Base-by-base conservation (phyloP, 2,113 vertebrate genomes). In the Corynorhinus townsendii region DNA sequence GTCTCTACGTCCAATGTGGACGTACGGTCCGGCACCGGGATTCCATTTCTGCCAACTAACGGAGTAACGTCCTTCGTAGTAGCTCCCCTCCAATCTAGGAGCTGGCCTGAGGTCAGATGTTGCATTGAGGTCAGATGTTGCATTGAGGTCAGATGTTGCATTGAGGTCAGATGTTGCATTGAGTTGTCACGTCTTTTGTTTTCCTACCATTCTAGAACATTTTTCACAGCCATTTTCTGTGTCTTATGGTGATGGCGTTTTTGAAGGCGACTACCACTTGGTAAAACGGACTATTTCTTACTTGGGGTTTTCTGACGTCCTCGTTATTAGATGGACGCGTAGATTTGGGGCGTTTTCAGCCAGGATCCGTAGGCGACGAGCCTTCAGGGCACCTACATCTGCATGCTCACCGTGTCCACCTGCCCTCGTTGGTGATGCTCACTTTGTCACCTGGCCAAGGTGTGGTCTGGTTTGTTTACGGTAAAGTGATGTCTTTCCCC, bases 361-460 rank as follows among this genome's bases (percentile, higher is more conserved):
- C 8, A 8, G 68, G 40, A 14, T 12, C 12, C 7, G 3, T 4
- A 69, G 28, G 33, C 9, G 66, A 20, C 0, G 17, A 26, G 6
- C 66, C 52, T 14, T 71, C 24, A 43, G 66, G 30, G 8, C 4
- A 10, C 52, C 19, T 8, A n/a, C 17, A 0, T 69, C 24, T 38
- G 54, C 59, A 12, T 16, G 3, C 2, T 77, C 43, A 14, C 0
- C 0, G 0, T 16, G 15, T 30, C 11, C 26, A 9, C 19, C n/a
- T 9, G 30, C 28, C 26, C 68, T 93, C 0, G 1, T 14, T 35
- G n/a, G 7, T 14, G 54, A 47, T 15, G 24, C 24, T 40, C 8
- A 49, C 62, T 45, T 43, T 75, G 26, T 76, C 49, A 38, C 54
- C 38, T 30, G 30, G 38, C 28, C 38, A 45, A 66, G 52, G n/a